Base-by-base conservation (phyloP, 2,888 invertebrate species). In the Platerodrilus igneus region DNA sequence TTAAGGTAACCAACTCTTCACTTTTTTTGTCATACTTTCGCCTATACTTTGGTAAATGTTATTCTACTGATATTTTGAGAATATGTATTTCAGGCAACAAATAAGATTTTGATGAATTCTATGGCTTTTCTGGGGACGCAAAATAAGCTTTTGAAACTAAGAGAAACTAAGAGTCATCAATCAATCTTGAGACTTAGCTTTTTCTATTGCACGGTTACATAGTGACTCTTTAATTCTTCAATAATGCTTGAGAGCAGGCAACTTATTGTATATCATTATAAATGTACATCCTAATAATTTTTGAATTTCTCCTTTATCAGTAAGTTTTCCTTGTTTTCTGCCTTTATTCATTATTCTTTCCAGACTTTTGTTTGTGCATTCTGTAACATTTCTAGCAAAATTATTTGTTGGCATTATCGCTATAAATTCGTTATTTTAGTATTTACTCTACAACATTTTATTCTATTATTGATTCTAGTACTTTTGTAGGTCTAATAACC, bases 311-410 rank as follows among this genome's bases (percentile, higher is more conserved):
- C 19, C 31, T 31, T 31, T 31, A 31, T 31, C 19, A 19, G 15
- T 31, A n/a, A n/a, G n/a, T n/a, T n/a, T n/a, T n/a, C 16, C 11
- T 27, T 11, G 31, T 25, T 38, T 38, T 32, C 14, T 38, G 19
- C 19, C 26, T 10, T 38, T 32, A 32, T 22, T 38, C 26, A 38
- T 17, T 29, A 36, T 36, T n/a, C n/a, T n/a, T n/a, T n/a, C n/a
- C n/a, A n/a, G n/a, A n/a, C n/a, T n/a, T n/a, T n/a, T n/a, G n/a
- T n/a, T n/a, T n/a, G n/a, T n/a, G n/a, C n/a, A n/a, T n/a, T n/a
- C n/a, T n/a, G n/a, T n/a, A n/a, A n/a, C n/a, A n/a, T n/a, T n/a
- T n/a, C n/a, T n/a, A n/a, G n/a, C n/a, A n/a, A n/a, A n/a, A n/a
- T n/a, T n/a, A n/a, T n/a, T n/a, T n/a, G n/a, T n/a, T n/a, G n/a